These are phyloP conservation scores for Portunus trituberculatus DNA, from an alignment of 1,140 invertebrate species.

Conservation along the genomic window DNA sequence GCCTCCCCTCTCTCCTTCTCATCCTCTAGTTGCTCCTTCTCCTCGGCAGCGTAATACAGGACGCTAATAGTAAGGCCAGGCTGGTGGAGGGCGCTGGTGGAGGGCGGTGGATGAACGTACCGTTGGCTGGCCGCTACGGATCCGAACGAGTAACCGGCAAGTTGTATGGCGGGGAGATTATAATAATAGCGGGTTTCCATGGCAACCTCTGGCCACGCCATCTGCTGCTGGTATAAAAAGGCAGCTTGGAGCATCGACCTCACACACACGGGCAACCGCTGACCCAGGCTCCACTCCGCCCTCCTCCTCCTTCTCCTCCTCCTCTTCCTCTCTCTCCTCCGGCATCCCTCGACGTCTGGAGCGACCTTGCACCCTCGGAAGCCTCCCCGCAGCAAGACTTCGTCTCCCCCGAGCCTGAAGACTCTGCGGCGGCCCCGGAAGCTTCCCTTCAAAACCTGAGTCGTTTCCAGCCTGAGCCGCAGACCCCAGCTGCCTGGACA, in stretches of 20 bases:
- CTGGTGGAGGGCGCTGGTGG: neutral
- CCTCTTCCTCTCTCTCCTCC: neutral
- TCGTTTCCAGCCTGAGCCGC: neutral
- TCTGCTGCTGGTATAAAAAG: slow-evolving; percentile 51
- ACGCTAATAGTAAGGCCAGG: neutral
- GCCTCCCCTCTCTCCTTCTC: neutral
- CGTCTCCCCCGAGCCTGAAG: neutral
- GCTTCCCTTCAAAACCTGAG: neutral
- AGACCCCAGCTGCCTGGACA: neutral
- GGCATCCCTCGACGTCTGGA: slow-evolving; percentile 33
- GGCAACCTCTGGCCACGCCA: slow-evolving; percentile 68
- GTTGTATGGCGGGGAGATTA: slow-evolving; percentile 70
- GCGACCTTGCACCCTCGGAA: slow-evolving; percentile 14
- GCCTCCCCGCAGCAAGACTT: neutral
- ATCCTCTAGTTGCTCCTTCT: neutral
- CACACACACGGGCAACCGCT: slow-evolving; percentile 62
- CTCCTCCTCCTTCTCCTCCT: slow-evolving; percentile 59
- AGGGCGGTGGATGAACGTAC: neutral
- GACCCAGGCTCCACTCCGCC: slow-evolving; percentile 58
- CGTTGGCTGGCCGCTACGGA: neutral
- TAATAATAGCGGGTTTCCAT: slow-evolving; percentile 71
- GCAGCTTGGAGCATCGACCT: slow-evolving; percentile 56
- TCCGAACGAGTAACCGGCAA: slow-evolving; percentile 56
- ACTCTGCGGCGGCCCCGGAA: slow-evolving; percentile 9
- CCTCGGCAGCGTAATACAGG: neutral